Evolutionary conservation across 2,888 invertebrate genomes (phyloP).

Genomic region (Orgyia antiqua): DNA sequence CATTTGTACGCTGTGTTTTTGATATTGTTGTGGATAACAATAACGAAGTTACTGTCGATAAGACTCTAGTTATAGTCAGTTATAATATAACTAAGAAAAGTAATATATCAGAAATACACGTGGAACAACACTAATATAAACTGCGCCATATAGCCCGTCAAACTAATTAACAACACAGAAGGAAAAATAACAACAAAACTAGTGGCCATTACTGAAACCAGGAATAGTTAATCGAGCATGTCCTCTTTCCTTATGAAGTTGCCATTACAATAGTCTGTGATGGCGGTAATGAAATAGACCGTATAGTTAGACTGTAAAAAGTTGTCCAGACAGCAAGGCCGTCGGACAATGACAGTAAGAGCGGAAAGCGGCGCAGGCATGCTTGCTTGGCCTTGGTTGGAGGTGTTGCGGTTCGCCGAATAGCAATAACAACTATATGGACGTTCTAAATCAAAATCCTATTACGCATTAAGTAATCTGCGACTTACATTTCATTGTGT

Average conservation of each 20-base stretch:
- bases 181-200: conserved; percentile 9
- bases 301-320: conserved; percentile 39
- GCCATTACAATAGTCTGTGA: conserved; percentile 30
- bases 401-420: conserved; percentile 51
- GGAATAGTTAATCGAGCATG: conserved; percentile 19
- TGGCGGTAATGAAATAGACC: conserved; percentile 32
- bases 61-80: no score
- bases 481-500: no score
- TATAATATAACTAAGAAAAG: no score
- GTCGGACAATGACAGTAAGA: conserved; percentile 35
- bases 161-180: conserved; percentile 8
- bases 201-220: conserved; percentile 13
- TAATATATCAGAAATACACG: no score
- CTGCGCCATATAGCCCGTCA: no score
- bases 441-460: conserved; percentile 35
- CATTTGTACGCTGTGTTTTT: background rate
- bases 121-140: no score
- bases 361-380: conserved; percentile 48
- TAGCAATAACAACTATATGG: conserved; percentile 54
- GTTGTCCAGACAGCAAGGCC: conserved; percentile 49
- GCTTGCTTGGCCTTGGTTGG: conserved; percentile 53
- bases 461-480: no score
- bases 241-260: conserved; percentile 32
- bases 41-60: no score
- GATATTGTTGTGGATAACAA: conserved; percentile 1